Percentiles rank a stretch among this genome's conserved stretches.
These are phyloP conservation scores for Archips crataeganus DNA, from an alignment of 2,888 invertebrate genomes.

Conservation along the genomic window DNA sequence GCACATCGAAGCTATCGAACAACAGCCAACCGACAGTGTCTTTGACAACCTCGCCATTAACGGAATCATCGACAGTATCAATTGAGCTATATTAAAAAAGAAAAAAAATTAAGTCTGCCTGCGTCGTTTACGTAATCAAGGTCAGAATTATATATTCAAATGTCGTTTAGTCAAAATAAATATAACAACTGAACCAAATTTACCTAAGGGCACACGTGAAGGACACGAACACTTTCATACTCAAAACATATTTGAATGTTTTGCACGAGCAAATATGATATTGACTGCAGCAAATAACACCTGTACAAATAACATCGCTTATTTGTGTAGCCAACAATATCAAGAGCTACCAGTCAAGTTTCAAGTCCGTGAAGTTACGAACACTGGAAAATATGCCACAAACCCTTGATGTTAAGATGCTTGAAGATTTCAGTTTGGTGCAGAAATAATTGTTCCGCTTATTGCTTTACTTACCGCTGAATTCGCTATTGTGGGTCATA, in stretches of 20 bases:
- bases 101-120: neutral
- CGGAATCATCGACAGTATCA: too few relatives aligned
- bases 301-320: constrained; percentile 22
- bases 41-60: too few relatives aligned
- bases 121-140: neutral
- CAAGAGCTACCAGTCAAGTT: neutral
- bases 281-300: constrained; percentile 11
- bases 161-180: neutral
- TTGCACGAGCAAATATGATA: constrained; percentile 3
- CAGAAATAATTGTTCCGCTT: neutral
- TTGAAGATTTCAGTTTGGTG: neutral
- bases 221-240: constrained; percentile 8
- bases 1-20: too few relatives aligned
- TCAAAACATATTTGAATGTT: constrained; percentile 9
- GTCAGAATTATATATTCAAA: neutral
- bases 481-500: constrained; percentile 17
- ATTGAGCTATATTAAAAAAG: too few relatives aligned
- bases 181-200: neutral
- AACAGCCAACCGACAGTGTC: too few relatives aligned
- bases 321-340: constrained; percentile 16
- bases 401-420: neutral
- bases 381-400: neutral
- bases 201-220: neutral
- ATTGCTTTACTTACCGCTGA: constrained; percentile 5
- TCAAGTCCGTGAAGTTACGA: neutral